Evolutionary conservation across 1,140 invertebrate species (phyloP), one percentile per base, ranked within the genome.

Genomic region (Tetramorium alpestre): DNA sequence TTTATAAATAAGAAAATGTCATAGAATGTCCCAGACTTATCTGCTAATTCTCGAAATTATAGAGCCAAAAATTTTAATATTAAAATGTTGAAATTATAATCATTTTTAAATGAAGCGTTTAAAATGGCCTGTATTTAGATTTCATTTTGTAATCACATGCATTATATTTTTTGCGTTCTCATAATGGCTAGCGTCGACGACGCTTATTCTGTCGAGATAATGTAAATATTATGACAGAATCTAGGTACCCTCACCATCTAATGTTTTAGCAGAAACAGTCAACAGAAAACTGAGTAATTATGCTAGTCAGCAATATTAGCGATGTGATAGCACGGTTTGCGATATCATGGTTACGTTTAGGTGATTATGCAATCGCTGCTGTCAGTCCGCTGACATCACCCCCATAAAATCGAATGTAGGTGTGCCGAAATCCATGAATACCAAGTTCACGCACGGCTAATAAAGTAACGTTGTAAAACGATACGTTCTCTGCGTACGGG

Each of bases 391-490:
- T 82, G 80, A 82, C 80, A 60, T 82, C 54, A 73, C 7, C 28
- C 69, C 56, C 41, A 25, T 75, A 73, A 73, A 75, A 62, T 1
- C 11, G 28, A 33, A 33, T 11, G n/a, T 49, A 67, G 77, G 77
- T 58, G 77, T 22, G 72, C 70, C 88, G 33, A 49, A 85, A 51
- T 70, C 38, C 58, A 54, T 62, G 85, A 69, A 90, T 87, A 60
- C 64, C 25, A 75, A 28, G 69, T 62, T 80, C 69, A 67, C 81
- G 49, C 60, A 56, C 47, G 47, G 56, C 10, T 58, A 81, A 73
- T 84, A 84, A 85, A 60, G 67, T 56, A 54, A 70, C 85, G 86
- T 49, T 69, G 73, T 85, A 58, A 89, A 87, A 60, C 88, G 47
- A 60, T 64, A 73, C 62, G 58, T 62, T 54, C 72, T 11, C 47